Conservation (phyloP, 2,888 invertebrate genomes). For the Busseola fusca region DNA sequence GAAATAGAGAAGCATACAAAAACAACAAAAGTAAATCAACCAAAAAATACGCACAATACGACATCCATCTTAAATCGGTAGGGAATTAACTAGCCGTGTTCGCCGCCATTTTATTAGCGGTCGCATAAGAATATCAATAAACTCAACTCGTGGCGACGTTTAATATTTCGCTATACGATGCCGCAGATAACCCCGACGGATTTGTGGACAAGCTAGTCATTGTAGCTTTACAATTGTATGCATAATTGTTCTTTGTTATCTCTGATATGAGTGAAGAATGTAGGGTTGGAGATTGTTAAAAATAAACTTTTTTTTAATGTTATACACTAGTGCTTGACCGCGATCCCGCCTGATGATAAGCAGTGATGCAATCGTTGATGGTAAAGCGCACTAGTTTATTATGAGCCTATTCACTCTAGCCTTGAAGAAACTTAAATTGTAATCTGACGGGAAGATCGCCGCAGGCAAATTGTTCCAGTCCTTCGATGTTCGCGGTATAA, state of each 20-base stretch:
- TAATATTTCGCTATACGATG: conserved; percentile 72
- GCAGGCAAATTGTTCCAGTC: too few relatives aligned
- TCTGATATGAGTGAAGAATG: conserved; percentile 16
- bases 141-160: conserved; percentile 62
- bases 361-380: too few relatives aligned
- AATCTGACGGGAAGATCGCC: too few relatives aligned
- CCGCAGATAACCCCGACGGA: conserved; percentile 68
- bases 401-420: too few relatives aligned
- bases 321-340: too few relatives aligned
- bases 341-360: too few relatives aligned
- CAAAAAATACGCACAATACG: not conserved
- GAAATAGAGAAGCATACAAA: not conserved
- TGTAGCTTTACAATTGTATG: conserved; percentile 35
- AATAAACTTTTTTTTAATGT: too few relatives aligned
- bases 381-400: too few relatives aligned
- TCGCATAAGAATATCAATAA: conserved; percentile 66
- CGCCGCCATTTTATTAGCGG: conserved; percentile 58
- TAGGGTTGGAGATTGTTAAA: not conserved
- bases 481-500: too few relatives aligned
- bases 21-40: not conserved
- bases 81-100: conserved; percentile 55
- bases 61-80: conserved; percentile 45
- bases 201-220: conserved; percentile 64
- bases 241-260: conserved; percentile 47
- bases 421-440: too few relatives aligned